Base-by-base conservation (phyloP, 2,797 vertebrate species). In the Schizopygopsis malacanthus region DNA sequence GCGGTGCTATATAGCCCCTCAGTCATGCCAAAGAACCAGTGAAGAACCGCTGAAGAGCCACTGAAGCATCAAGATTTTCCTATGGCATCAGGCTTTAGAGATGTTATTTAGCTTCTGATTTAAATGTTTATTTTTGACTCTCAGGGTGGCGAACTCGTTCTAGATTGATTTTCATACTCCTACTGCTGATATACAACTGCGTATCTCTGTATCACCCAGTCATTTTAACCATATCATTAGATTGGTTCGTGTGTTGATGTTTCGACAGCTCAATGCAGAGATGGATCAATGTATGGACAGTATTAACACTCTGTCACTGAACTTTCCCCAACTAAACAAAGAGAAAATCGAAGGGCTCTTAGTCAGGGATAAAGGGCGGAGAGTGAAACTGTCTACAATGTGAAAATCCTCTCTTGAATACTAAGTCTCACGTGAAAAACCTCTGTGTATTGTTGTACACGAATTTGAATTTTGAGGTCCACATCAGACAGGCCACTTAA, bases 281-380 rank as follows among this genome's bases (percentile, higher is more conserved):
- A 72, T 45, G n/a, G 78, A 85, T 85, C 84, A 73, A 85, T 85
- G 78, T 63, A 85, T 85, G 22, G 84, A 85, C 69, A 52, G 67
- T 80, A 85, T 85, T 73, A 85, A 80, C 84, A 65, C 77, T 63
- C 25, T 4, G 69, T 72, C 77, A 80, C 77, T 73, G 43, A 85
- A 80, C 77, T 80, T 63, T 80, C 69, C 77, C 69, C 33, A 85
- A 80, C 77, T 72, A 85, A 80, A 85, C 77, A 85, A 80, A 80
- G 69, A 73, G 54, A 73, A 80, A 73, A 85, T 80, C 43, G 33
- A 73, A 85, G 54, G 69, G 54, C 22, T 85, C 69, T 85, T 80
- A 80, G 84, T 85, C 84, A 73, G 67, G 67, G 77, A 85, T 79
- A 79, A 85, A 79, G 67, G 41, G 76, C 28, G 54, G 54, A 59